Evolutionary conservation across 1,140 invertebrate species (phyloP).

Genomic region (Galleria mellonella): DNA sequence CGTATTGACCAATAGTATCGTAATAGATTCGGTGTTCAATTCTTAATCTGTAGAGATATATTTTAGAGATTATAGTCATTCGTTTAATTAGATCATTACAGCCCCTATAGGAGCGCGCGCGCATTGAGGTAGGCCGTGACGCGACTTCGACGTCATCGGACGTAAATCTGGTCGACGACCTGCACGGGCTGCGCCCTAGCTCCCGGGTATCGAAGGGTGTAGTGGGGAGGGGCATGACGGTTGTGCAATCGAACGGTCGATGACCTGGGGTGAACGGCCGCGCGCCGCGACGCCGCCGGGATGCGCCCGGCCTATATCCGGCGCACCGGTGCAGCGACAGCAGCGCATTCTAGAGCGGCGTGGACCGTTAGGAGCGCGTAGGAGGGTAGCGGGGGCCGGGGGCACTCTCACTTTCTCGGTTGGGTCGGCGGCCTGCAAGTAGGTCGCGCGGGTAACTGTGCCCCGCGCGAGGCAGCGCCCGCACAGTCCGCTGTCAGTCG

Average conservation of each 20-base stretch:
- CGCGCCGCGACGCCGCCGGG: constrained; percentile 61
- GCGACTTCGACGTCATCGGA: constrained; percentile 55
- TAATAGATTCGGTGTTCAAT: too few species aligned
- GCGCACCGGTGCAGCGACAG: constrained; percentile 68
- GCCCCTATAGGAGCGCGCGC: constrained; percentile 61
- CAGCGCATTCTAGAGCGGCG: constrained; percentile 70
- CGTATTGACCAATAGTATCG: too few species aligned
- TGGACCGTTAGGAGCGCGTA: constrained; percentile 61
- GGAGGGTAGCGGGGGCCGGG: constrained; percentile 30
- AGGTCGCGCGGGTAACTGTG: constrained; percentile 78
- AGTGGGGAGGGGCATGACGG: constrained; percentile 27
- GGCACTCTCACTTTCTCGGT: constrained; percentile 79
- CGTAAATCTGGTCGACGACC: constrained; percentile 55
- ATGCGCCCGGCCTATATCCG: constrained; percentile 71
- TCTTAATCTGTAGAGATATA: too few species aligned
- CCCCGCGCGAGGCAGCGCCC: constrained; percentile 66
- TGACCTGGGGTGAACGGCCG: constrained; percentile 67
- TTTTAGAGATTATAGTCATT: constrained; percentile 11
- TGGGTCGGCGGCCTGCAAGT: constrained; percentile 79
- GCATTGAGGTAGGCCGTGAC: constrained; percentile 71
- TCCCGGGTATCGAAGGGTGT: constrained; percentile 42
- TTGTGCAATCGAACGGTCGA: constrained; percentile 68
- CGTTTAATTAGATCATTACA: constrained; percentile 50
- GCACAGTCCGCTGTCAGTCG: constrained; percentile 62
- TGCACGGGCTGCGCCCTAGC: constrained; percentile 46